Conservation (phyloP, 2,113 vertebrate species). For the Conger conger region DNA sequence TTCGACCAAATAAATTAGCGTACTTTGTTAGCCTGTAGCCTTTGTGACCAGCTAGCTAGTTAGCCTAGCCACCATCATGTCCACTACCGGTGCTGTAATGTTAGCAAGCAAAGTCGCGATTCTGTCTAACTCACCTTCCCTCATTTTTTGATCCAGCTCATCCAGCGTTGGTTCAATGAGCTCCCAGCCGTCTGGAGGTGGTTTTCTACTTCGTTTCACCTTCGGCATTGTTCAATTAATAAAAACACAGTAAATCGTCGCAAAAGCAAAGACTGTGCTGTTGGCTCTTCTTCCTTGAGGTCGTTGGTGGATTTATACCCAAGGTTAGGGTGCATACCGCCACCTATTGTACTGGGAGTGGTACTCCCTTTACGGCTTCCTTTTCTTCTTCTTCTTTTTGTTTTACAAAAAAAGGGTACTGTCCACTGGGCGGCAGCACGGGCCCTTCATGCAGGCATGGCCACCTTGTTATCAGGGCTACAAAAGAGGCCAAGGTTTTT, state of each 20-base stretch:
- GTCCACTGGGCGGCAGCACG: too few relatives aligned
- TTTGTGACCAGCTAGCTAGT: too few relatives aligned
- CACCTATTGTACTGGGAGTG: too few relatives aligned
- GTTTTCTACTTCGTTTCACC: constrained; percentile 94
- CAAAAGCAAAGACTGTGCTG: background rate
- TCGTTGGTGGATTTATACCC: too few relatives aligned
- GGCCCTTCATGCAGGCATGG: too few relatives aligned
- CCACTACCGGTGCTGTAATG: background rate
- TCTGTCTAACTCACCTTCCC: constrained; percentile 82
- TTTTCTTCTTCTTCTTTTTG: too few relatives aligned
- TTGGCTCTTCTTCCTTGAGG: background rate
- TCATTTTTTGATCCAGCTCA: constrained; percentile 98
- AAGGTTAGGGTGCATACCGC: too few relatives aligned
- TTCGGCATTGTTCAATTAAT: constrained; percentile 80
- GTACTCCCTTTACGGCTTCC: too few relatives aligned
- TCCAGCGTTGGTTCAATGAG: constrained; percentile 95
- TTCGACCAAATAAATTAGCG: background rate
- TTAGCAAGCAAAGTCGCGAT: background rate
- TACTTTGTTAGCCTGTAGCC: background rate
- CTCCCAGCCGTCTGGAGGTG: constrained; percentile 97
- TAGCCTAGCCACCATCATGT: background rate
- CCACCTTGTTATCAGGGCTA: too few relatives aligned
- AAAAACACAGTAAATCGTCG: background rate
- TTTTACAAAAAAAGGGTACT: too few relatives aligned
- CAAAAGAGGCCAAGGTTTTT: too few relatives aligned